Base-by-base conservation (phyloP, 2,888 invertebrate species). In the Nomada fucata region DNA sequence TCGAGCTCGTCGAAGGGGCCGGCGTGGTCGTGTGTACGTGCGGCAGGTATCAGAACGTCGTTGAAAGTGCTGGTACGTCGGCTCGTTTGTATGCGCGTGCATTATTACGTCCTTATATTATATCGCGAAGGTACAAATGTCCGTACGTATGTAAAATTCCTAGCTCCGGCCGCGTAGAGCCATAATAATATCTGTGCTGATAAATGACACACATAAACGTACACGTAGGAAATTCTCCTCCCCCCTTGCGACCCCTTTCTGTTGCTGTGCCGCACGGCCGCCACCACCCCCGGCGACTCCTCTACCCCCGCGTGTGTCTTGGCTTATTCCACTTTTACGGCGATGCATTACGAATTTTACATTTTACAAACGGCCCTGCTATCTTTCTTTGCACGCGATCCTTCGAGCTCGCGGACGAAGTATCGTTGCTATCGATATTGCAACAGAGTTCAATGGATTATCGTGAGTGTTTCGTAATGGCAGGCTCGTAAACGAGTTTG, bases 121-220 rank as follows among this genome's bases (percentile, higher is more conserved):
- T 92, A 92, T 92, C 89, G 91, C 91, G 83, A 90, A 90, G 90
- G 90, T 92, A 92, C 93, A 91, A 92, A 92, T 92, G 91, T 91
- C 90, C 85, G 90, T 92, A 91, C 91, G 91, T 92, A 92, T 92
- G 91, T 91, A 92, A 93, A 92, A 92, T 91, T 91, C 89, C 91
- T 91, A 91, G 92, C 90, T 88, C 88, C 87, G 90, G 87, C 91
- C 90, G 90, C 89, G 89, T 89, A 88, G 89, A 89, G 90, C 91
- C 88, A 91, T 91, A 93, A 93, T 93, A 93, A 93, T 93, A 93
- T 93, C 92, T 91, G 92, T 90, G 90, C 91, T 93, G 93, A 93
- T 92, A 93, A 93, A 93, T 92, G 93, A 91, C 92, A 92, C 91
- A 92, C 93, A 93, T 93, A 93, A 93, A 90, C 91, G 93, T 92